These are phyloP conservation scores for Atethmia centrago DNA, from an alignment of 2,888 invertebrate genomes.

Conservation along the genomic window DNA sequence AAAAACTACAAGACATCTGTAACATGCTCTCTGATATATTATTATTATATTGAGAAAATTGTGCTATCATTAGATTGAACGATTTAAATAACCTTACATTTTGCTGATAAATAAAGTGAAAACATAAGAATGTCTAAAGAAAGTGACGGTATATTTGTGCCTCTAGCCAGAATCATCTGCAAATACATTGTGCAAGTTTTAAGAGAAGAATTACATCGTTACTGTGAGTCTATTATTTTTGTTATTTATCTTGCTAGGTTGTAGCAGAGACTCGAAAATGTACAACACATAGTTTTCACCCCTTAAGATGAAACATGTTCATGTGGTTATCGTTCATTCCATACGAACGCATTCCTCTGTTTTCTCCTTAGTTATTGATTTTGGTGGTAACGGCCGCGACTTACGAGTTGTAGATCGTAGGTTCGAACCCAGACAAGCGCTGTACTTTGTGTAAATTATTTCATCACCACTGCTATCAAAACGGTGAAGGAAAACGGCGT, in stretches of 20 bases:
- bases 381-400: too few species aligned
- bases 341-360: background rate
- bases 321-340: background rate
- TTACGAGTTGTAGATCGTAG: too few species aligned
- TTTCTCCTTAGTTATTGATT: background rate
- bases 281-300: constrained; percentile 6
- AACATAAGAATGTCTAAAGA: constrained; percentile 76
- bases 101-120: background rate
- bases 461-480: too few species aligned
- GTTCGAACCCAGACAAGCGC: too few species aligned
- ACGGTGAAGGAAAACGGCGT: too few species aligned
- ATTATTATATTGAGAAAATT: background rate
- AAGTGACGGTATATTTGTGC: constrained; percentile 79
- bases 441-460: too few species aligned
- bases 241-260: constrained; percentile 33
- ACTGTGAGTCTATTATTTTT: constrained; percentile 72
- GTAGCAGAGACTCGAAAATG: background rate
- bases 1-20: background rate
- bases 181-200: constrained; percentile 77
- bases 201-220: constrained; percentile 73
- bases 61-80: background rate
- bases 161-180: constrained; percentile 75
- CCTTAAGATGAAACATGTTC: background rate
- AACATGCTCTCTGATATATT: background rate
- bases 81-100: background rate